Percentiles rank a stretch among this genome's conserved stretches.
These are phyloP conservation scores for Diorhabda sublineata DNA, from an alignment of 1,140 invertebrate species.

Conservation along the genomic window DNA sequence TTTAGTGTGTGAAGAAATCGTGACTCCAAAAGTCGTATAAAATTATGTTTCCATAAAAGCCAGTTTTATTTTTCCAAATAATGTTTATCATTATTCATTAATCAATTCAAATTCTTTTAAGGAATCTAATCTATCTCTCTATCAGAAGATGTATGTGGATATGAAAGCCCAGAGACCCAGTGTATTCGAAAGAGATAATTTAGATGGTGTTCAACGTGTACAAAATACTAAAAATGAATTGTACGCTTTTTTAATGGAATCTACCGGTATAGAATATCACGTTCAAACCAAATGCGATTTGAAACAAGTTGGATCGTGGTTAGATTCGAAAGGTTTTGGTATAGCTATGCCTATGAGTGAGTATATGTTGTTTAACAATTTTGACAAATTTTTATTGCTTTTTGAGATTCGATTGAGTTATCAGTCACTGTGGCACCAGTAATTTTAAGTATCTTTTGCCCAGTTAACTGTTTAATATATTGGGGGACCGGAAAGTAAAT, in stretches of 20 bases:
- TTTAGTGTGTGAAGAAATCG: too few species aligned
- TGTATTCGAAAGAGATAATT: slow-evolving; percentile 76
- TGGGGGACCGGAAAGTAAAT: too few species aligned
- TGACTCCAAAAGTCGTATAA: too few species aligned
- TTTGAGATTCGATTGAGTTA: too few species aligned
- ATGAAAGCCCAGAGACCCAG: slow-evolving; percentile 76
- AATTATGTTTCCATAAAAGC: too few species aligned
- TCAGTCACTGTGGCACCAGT: too few species aligned
- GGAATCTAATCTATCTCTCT: slow-evolving; percentile 66
- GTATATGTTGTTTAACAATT: slow-evolving; percentile 20
- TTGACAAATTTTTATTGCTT: too few species aligned
- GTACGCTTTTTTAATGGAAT: slow-evolving; percentile 87
- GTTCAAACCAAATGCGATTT: slow-evolving; percentile 72
- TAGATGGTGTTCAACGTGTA: slow-evolving; percentile 81
- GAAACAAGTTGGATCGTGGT: slow-evolving; percentile 67
- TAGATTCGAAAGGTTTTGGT: slow-evolving; percentile 81
- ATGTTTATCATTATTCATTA: too few species aligned
- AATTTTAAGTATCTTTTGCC: too few species aligned
- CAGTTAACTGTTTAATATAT: too few species aligned
- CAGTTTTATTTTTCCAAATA: too few species aligned
- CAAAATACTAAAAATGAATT: slow-evolving; percentile 57
- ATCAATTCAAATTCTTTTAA: slow-evolving; percentile 17
- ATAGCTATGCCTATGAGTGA: slow-evolving; percentile 71
- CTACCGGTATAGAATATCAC: slow-evolving; percentile 74
- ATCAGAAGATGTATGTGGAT: slow-evolving; percentile 64